Base-by-base conservation (phyloP, 2,797 vertebrate species). In the Tadarida brasiliensis region DNA sequence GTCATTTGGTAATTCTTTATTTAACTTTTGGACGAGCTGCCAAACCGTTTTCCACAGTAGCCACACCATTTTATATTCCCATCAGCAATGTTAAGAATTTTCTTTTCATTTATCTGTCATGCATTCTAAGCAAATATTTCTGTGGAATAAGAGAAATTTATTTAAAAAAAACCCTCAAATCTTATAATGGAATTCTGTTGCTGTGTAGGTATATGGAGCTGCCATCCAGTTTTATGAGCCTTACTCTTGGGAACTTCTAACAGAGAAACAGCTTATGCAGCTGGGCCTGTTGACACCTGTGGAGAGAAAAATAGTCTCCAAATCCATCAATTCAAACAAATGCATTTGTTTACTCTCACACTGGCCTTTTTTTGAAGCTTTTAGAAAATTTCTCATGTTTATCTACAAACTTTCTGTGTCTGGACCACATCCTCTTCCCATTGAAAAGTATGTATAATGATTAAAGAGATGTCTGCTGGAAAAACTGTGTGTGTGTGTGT, bases 161-260 rank as follows among this genome's bases (percentile, higher is more conserved):
- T 51, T 90, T 70, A 19, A 39, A 81, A 89, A 89, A 61, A 74
- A 74, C 65, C 59, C 35, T 95, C 2, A 30, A 83, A 16, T 74
- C 74, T 93, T 92, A 15, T 35, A 47, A 85, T 71, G 86, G 56
- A 94, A 81, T 96, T 95, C 68, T 81, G n/a, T 96, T 61, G 54
- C 89, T 83, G 80, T 97, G 7, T 96, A 99, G 99, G 99, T 99
- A 73, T 99, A 99, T 12, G 99, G 99, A 87, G 99, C 99, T 93
- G 99, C 99, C 95, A 99, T 99, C 98, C 99, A 99, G 98, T 99
- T 99, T 98, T 99, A 99, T 57, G 99, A 99, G 96, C 98, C 99
- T 2, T 99, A 99, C 90, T 95, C 99, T 2, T 98, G 98, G 78
- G 99, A 99, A 70, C 98, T 98, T 96, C 96, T 99, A 95, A 99